phyloP scores from a whole-genome alignment of 2,888 invertebrate species.

The Odontocolon sp. region DNA sequence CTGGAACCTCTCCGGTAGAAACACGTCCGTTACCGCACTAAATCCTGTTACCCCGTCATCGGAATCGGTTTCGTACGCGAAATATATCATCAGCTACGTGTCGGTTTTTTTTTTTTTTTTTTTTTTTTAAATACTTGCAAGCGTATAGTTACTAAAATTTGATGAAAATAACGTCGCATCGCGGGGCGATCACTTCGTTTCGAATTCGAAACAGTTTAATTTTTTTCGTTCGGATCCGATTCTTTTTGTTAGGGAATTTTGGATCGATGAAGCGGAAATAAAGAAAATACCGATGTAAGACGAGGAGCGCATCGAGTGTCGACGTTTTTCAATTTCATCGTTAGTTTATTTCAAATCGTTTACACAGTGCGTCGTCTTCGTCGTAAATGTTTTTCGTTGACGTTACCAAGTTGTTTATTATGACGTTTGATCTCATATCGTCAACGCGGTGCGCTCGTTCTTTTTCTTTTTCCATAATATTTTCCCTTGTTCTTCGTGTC shows the following conservation, averaged over 20 bases:
- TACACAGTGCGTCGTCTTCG: neutral
- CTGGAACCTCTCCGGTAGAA: slow-evolving; percentile 59
- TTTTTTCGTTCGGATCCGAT: no score
- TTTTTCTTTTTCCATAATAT: slow-evolving; percentile 1
- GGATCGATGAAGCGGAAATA: no score
- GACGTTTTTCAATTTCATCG: no score
- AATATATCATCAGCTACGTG: slow-evolving; percentile 46
- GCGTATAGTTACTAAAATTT: neutral
- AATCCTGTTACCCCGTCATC: slow-evolving; percentile 41
- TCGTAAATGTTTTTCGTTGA: no score
- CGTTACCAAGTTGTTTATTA: neutral
- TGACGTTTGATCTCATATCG: slow-evolving; percentile 24
- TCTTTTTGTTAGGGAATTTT: no score
- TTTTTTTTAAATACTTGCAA: neutral
- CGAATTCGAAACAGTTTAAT: no score
- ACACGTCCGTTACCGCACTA: slow-evolving; percentile 61
- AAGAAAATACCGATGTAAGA: no score
- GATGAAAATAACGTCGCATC: no score
- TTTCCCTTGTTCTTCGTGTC: slow-evolving; percentile 5
- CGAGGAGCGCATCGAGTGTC: no score
- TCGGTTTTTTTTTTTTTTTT: slow-evolving; percentile 26
- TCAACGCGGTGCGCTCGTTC: slow-evolving; percentile 31
- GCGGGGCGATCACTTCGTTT: no score
- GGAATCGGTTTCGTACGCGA: neutral
- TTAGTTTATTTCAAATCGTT: neutral